A percentile compares a stretch with the other conserved stretches of the same genome.
Evolutionary conservation across 2,113 vertebrate genomes (phyloP).

Genomic region (Mugil cephalus): DNA sequence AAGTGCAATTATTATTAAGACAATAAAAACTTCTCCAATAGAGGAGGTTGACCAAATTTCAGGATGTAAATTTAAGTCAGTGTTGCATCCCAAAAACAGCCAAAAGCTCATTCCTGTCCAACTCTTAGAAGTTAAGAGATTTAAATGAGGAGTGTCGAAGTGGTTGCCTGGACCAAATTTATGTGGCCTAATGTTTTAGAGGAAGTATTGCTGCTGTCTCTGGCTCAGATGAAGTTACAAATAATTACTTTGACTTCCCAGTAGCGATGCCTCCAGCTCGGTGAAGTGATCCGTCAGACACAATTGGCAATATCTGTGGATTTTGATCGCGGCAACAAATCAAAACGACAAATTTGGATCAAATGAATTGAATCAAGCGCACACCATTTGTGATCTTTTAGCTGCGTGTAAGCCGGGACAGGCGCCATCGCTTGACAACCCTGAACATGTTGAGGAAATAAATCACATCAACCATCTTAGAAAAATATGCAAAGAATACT

Average conservation of each 20-base stretch:
- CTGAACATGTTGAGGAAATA: neutral
- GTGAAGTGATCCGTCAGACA: slow-evolving; percentile 5
- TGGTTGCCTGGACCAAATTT: slow-evolving; percentile 21
- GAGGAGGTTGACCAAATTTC: slow-evolving; percentile 41
- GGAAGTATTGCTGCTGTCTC: slow-evolving; percentile 28
- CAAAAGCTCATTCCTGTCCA: slow-evolving; percentile 8
- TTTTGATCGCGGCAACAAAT: slow-evolving; percentile 24
- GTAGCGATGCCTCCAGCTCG: neutral
- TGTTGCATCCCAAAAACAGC: slow-evolving; percentile 19
- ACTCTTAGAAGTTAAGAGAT: slow-evolving; percentile 22
- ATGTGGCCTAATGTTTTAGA: slow-evolving; percentile 41
- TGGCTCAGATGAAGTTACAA: slow-evolving; percentile 28
- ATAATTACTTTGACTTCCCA: slow-evolving; percentile 33
- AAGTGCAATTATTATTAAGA: slow-evolving; percentile 60
- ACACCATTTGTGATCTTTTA: neutral
- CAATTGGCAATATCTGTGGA: neutral
- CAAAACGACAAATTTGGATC: neutral
- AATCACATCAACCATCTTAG: neutral
- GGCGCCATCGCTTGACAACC: neutral
- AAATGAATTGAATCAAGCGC: neutral
- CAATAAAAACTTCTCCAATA: slow-evolving; percentile 52
- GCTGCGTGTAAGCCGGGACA: neutral
- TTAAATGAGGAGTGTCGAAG: slow-evolving; percentile 42
- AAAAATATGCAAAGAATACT: neutral
- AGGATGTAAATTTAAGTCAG: slow-evolving; percentile 31